These are phyloP conservation scores for Lucifuga dentata DNA, from an alignment of 2,113 vertebrate genomes.

Conservation along the genomic window DNA sequence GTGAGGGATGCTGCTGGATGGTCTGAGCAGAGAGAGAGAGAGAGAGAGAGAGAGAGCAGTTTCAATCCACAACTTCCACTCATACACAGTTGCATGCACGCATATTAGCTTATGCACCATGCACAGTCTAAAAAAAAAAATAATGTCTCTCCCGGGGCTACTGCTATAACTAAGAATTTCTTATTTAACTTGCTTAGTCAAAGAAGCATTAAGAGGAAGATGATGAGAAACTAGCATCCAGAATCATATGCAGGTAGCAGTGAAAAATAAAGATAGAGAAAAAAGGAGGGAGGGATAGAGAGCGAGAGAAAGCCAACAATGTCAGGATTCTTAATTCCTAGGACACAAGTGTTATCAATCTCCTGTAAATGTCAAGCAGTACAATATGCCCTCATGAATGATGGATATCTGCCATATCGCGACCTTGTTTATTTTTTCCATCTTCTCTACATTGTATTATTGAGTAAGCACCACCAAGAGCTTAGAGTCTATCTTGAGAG, in stretches of 20 bases:
- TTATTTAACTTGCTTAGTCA: slow-evolving; percentile 50
- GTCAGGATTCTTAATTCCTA: slow-evolving; percentile 69
- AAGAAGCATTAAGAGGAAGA: slow-evolving; percentile 35
- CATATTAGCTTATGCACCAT: slow-evolving; percentile 17
- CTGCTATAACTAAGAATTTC: slow-evolving; percentile 34
- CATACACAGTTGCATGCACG: slow-evolving; percentile 9
- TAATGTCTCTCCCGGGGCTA: slow-evolving; percentile 1
- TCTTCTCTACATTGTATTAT: slow-evolving; percentile 63
- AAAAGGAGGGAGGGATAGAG: slow-evolving; percentile 28
- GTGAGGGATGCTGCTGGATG: slow-evolving; percentile 26
- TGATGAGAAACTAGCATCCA: neutral
- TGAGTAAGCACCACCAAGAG: slow-evolving; percentile 55
- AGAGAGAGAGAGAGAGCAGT: slow-evolving; percentile 29
- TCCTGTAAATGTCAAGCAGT: slow-evolving; percentile 77
- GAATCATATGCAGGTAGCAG: slow-evolving; percentile 23
- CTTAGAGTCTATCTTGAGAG: slow-evolving; percentile 59
- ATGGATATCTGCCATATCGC: slow-evolving; percentile 70
- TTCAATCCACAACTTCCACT: slow-evolving; percentile 7
- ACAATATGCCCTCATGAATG: slow-evolving; percentile 76
- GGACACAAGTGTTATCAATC: slow-evolving; percentile 70
- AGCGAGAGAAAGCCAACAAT: slow-evolving; percentile 38
- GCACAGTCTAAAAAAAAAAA: slow-evolving; percentile 9
- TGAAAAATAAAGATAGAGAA: neutral
- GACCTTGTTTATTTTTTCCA: slow-evolving; percentile 48
- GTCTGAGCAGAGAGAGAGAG: slow-evolving; percentile 6